Percentiles rank a stretch among this genome's conserved stretches.
Evolutionary conservation across 1,140 invertebrate genomes (phyloP).

Genomic region (Ylistrum balloti): DNA sequence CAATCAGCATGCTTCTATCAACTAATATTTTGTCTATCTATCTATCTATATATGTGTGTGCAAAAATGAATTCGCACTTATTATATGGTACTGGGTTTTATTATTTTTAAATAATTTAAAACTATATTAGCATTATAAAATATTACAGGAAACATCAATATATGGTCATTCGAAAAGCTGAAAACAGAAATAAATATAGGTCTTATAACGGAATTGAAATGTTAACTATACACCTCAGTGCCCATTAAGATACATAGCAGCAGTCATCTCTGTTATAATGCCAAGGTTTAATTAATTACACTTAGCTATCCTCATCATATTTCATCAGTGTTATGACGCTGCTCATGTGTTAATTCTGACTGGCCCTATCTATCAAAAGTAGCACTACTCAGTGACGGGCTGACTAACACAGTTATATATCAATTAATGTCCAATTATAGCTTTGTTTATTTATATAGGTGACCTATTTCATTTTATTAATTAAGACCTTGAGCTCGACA

Average conservation of each 20-base stretch:
- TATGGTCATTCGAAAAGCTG: too few relatives aligned
- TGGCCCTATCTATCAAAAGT: conserved; percentile 6
- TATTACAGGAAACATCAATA: too few relatives aligned
- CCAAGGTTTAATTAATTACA: neutral
- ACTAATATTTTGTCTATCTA: too few relatives aligned
- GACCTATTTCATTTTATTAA: conserved; percentile 28
- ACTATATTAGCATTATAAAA: too few relatives aligned
- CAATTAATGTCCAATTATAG: conserved; percentile 27
- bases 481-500: neutral
- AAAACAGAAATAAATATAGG: too few relatives aligned
- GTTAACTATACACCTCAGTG: neutral
- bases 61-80: too few relatives aligned
- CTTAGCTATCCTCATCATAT: neutral
- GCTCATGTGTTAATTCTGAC: conserved; percentile 27
- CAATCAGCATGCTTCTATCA: too few relatives aligned
- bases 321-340: conserved; percentile 27
- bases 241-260: neutral
- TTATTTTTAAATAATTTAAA: too few relatives aligned
- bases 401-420: conserved; percentile 3
- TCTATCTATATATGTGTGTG: too few relatives aligned
- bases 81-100: too few relatives aligned
- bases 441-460: neutral
- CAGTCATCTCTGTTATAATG: neutral
- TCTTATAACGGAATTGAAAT: too few relatives aligned
- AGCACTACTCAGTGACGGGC: neutral